These are phyloP conservation scores for Lasioglossum figueresi DNA, from an alignment of 2,888 invertebrate genomes.

Conservation along the genomic window DNA sequence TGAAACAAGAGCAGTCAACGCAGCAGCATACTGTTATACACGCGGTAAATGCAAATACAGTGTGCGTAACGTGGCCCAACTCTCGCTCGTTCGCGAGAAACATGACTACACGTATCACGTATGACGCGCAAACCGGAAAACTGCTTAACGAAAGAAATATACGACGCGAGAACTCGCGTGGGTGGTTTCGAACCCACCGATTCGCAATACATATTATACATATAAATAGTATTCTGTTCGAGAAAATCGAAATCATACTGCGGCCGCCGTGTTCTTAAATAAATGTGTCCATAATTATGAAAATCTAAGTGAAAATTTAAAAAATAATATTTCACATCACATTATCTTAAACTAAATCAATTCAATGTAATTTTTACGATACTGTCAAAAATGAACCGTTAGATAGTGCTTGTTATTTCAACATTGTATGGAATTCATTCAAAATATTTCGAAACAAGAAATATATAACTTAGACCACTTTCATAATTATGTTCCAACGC, in stretches of 20 bases:
- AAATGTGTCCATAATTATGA: no score
- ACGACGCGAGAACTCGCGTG: slow-evolving; percentile 23
- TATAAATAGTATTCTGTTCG: neutral
- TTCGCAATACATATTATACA: neutral
- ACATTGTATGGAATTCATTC: no score
- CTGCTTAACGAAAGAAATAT: slow-evolving; percentile 29
- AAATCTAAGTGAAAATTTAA: no score
- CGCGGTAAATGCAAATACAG: neutral
- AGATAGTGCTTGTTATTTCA: no score
- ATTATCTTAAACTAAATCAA: no score
- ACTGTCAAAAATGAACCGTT: no score
- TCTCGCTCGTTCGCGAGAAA: slow-evolving; percentile 21
- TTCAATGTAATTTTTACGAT: no score
- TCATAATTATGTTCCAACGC: no score
- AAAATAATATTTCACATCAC: no score
- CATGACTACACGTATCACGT: slow-evolving; percentile 7
- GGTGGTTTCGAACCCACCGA: slow-evolving; percentile 29
- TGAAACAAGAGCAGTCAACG: neutral
- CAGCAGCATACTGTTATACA: neutral
- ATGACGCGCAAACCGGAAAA: slow-evolving; percentile 54
- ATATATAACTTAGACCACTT: no score
- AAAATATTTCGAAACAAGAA: no score
- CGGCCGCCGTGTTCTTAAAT: neutral
- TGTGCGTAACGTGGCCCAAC: slow-evolving; percentile 16
- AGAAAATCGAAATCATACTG: neutral